phyloP scores from a whole-genome alignment of 1,140 invertebrate genomes.

The Drosophila littoralis region DNA sequence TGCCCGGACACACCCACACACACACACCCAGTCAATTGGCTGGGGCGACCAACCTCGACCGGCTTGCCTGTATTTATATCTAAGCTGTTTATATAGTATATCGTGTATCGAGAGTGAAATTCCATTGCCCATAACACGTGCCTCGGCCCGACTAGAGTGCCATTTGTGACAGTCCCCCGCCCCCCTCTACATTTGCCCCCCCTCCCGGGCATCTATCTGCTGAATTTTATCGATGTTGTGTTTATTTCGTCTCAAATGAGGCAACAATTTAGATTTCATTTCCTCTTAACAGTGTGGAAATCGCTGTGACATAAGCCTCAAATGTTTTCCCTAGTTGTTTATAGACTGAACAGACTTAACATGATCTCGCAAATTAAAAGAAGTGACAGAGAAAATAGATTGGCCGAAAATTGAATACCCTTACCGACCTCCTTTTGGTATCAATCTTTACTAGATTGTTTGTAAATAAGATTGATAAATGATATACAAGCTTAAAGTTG shows the following conservation, averaged over 20 bases:
- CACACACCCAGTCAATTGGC: constrained; percentile 10
- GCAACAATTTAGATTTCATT: constrained; percentile 58
- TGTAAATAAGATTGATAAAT: too few relatives aligned
- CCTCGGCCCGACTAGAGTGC: neutral
- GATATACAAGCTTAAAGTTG: too few relatives aligned
- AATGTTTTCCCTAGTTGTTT: constrained; percentile 1
- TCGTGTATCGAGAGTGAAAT: constrained; percentile 39
- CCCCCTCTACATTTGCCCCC: neutral
- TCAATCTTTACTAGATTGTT: too few relatives aligned
- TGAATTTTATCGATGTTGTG: constrained; percentile 59
- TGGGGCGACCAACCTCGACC: constrained; percentile 18
- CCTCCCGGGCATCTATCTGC: constrained; percentile 26
- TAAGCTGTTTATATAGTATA: neutral
- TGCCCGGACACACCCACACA: constrained; percentile 62
- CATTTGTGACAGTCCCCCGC: neutral
- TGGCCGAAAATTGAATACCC: neutral
- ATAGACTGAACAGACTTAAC: constrained; percentile 3
- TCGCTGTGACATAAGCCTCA: constrained; percentile 1
- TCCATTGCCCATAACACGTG: constrained; percentile 48
- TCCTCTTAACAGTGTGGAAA: constrained; percentile 51
- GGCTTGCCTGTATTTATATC: constrained; percentile 14
- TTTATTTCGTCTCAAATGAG: constrained; percentile 41
- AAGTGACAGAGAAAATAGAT: neutral
- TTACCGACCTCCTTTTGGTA: neutral
- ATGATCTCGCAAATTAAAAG: constrained; percentile 7